Evolutionary conservation across 2,113 vertebrate species (phyloP).

Genomic region (Cephalophus harveyi): DNA sequence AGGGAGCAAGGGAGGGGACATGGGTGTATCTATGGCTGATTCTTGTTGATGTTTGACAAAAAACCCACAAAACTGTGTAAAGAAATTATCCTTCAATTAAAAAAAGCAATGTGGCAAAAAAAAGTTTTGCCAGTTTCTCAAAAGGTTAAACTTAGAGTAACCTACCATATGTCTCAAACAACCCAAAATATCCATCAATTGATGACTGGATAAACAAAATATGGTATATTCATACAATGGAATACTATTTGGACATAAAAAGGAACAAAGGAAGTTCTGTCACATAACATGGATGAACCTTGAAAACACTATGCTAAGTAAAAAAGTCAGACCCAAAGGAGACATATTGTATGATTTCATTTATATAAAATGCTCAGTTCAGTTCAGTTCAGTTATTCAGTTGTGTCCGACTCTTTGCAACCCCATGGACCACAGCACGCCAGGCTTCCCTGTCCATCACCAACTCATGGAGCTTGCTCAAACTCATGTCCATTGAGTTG

Average conservation of each 20-base stretch:
- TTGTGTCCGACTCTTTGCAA: neutral
- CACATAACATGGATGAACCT: neutral
- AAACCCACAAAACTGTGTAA: neutral
- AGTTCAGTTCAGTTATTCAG: neutral
- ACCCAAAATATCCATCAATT: neutral
- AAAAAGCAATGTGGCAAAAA: neutral
- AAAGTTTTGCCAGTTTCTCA: neutral
- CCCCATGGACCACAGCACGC: neutral
- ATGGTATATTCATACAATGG: neutral
- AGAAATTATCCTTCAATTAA: neutral
- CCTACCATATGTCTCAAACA: neutral
- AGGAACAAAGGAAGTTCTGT: neutral
- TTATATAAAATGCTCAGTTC: neutral
- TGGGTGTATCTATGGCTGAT: neutral
- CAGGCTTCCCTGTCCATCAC: neutral
- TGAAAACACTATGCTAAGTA: neutral
- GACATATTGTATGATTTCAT: neutral
- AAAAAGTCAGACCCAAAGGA: neutral
- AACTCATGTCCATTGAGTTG: neutral
- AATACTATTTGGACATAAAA: constrained; percentile 1
- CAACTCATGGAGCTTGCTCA: neutral
- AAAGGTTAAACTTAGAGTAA: neutral
- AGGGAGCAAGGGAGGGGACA: neutral
- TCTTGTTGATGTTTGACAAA: neutral
- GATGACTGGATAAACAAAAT: constrained; percentile 2